These are phyloP conservation scores for Cosmia trapezina DNA, from an alignment of 2,888 invertebrate species.

Conservation along the genomic window DNA sequence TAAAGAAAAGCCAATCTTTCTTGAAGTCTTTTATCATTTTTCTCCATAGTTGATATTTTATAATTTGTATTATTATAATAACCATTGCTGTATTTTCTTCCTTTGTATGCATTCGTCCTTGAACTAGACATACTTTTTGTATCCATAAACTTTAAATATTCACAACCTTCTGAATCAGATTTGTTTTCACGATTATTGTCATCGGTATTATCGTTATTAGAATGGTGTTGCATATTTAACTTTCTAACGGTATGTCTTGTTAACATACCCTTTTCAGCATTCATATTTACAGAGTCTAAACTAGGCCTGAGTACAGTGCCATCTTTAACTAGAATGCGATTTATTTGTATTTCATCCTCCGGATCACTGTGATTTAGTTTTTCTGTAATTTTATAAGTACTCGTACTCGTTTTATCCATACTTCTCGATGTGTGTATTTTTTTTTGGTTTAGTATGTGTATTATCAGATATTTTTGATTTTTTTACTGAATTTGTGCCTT, in stretches of 20 bases:
- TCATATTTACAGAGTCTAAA: conserved; percentile 6
- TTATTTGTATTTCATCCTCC: conserved; percentile 20
- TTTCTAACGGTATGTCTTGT: conserved; percentile 43
- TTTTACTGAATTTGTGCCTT: conserved; percentile 18
- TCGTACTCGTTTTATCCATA: conserved; percentile 14
- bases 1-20: conserved; percentile 69
- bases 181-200: conserved; percentile 1
- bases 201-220: conserved; percentile 11
- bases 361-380: conserved; percentile 1
- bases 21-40: conserved; percentile 77
- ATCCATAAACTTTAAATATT: conserved; percentile 23
- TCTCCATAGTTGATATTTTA: conserved; percentile 81
- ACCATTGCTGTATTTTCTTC: conserved; percentile 75
- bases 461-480: conserved; percentile 19
- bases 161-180: conserved; percentile 38
- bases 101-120: conserved; percentile 72
- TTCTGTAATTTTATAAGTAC: conserved; percentile 7
- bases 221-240: not conserved
- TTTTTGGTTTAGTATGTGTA: conserved; percentile 10
- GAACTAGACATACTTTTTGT: conserved; percentile 66
- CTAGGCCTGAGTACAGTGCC: not conserved
- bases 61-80: conserved; percentile 78
- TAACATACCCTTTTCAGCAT: conserved; percentile 17
- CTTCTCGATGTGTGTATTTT: conserved; percentile 26
- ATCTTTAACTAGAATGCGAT: conserved; percentile 1